Evolutionary conservation across 2,113 vertebrate genomes (phyloP), one percentile per base, ranked within the genome.

Genomic region (Poecilia latipinna): DNA sequence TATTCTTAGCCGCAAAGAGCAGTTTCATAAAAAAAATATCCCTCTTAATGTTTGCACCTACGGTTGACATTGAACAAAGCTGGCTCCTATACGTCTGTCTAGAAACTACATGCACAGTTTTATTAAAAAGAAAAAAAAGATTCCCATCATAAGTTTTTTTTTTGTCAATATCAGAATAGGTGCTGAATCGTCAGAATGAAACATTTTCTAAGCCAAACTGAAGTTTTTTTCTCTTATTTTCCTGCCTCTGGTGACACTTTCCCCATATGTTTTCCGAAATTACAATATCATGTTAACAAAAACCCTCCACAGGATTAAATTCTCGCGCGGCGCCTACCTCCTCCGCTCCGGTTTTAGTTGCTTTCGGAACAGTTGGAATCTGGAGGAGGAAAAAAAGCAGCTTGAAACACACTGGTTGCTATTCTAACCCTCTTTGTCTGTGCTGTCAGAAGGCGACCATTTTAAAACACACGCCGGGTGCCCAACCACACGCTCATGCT

Each of bases 361-460:
- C 51, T 8, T 57, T 57, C 8, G 7, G 22, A 57, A 57, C 51
- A 57, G 51, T 57, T 57, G 51, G 51, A 57, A 26, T 67, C 65
- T 17, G 39, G n/a, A 24, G 42, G 10, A 3, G 29, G 29, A 29
- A 12, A 76, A 74, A 70, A 54, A 57, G 73, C 69, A 29, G 62
- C 63, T 24, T 1, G 48, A 66, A 82, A 78, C 28, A 68, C 37
- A 79, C 74, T 86, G 74, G 33, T 3, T 60, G 79, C 70, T 61
- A 33, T 66, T 82, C 63, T 64, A 48, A 44, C 74, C 71, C 68
- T 85, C 84, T 75, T 86, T 48, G 44, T 48, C 70, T 66, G 67
- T 31, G 78, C 79, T 86, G 86, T 86, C 86, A 85, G 68, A 82
- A 4, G 22, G 65, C 61, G 63, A 69, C 71, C 67, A 48, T 66